Conservation (phyloP, 2,888 invertebrate genomes). For the Chrysolina oricalcia region DNA sequence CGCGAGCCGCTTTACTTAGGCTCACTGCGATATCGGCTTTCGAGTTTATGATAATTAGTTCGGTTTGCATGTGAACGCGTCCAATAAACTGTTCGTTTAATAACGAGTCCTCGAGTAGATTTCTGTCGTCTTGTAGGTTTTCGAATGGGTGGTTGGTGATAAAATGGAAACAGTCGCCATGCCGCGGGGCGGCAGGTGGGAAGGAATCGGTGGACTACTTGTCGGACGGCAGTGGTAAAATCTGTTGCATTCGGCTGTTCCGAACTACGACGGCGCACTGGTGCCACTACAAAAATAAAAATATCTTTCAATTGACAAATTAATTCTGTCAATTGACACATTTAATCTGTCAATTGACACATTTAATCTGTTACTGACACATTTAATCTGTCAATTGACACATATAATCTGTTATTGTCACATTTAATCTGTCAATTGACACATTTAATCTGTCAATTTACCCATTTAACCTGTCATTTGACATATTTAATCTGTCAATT, state of each 20-base stretch:
- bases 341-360: no score
- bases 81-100: constrained; percentile 62
- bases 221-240: neutral
- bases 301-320: no score
- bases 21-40: constrained; percentile 53
- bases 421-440: no score
- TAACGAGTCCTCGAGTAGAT: constrained; percentile 50
- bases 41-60: constrained; percentile 63
- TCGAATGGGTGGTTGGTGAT: constrained; percentile 41
- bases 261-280: no score
- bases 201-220: neutral
- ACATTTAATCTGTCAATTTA: no score
- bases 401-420: no score
- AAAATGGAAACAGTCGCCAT: constrained; percentile 32
- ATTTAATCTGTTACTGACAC: no score
- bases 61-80: constrained; percentile 59
- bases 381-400: no score
- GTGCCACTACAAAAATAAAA: no score
- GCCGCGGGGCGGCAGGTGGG: neutral
- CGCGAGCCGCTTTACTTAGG: constrained; percentile 41
- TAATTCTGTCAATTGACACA: no score
- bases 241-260: neutral
- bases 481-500: no score
- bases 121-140: constrained; percentile 48
- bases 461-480: no score